A percentile compares a stretch with the other conserved stretches of the same genome.
Conservation (phyloP, 1,140 invertebrate species). For the Drosophila teissieri region DNA sequence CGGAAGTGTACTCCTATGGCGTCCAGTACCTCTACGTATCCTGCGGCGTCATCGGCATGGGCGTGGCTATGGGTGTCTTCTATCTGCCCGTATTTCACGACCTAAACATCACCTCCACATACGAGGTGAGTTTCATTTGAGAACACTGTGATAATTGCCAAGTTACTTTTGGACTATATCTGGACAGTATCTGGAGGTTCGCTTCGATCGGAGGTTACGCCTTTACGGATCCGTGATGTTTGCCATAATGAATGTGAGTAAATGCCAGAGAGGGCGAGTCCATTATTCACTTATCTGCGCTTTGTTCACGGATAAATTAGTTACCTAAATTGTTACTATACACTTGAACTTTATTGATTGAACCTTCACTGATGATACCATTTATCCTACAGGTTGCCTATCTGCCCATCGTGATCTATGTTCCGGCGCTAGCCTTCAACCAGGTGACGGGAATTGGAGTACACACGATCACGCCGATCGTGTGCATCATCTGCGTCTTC, state of each 20-base stretch:
- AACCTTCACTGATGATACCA: neutral
- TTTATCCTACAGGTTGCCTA: slow-evolving; percentile 85
- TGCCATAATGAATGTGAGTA: slow-evolving; percentile 81
- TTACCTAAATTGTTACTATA: neutral
- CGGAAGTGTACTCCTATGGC: slow-evolving; percentile 96
- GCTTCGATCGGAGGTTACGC: slow-evolving; percentile 88
- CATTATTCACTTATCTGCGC: neutral
- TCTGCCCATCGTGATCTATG: slow-evolving; percentile 93
- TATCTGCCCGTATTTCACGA: slow-evolving; percentile 93
- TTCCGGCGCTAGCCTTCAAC: slow-evolving; percentile 92
- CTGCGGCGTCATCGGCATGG: slow-evolving; percentile 88
- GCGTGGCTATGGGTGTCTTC: slow-evolving; percentile 88
- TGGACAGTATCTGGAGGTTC: slow-evolving; percentile 89
- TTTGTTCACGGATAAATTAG: neutral
- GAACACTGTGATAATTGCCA: neutral
- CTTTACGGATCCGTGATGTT: slow-evolving; percentile 87
- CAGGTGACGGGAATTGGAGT: slow-evolving; percentile 92
- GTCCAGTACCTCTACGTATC: slow-evolving; percentile 90
- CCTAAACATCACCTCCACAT: slow-evolving; percentile 92
- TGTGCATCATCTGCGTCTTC: slow-evolving; percentile 93
- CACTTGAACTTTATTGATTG: neutral
- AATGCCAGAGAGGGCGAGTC: neutral
- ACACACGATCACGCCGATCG: slow-evolving; percentile 89
- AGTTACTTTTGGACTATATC: slow-evolving; percentile 12
- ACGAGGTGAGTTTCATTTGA: slow-evolving; percentile 87